Base-by-base conservation (phyloP, 2,797 vertebrate species). In the Lepus townsendii region DNA sequence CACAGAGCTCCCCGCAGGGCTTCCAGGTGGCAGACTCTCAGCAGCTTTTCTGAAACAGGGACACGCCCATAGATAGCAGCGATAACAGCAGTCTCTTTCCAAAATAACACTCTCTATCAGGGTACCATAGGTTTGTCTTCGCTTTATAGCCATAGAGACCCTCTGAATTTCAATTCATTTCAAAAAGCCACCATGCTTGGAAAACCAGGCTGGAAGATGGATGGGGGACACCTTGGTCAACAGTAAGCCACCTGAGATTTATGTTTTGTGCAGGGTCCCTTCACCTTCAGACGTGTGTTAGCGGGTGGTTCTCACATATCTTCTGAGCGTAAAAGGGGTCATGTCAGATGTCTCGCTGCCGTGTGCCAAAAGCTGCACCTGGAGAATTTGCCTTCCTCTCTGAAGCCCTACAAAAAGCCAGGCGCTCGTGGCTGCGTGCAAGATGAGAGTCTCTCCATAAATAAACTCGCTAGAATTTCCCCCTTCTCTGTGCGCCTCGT, bases 101-200 rank as follows among this genome's bases (percentile, higher is more conserved):
- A 52, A 88, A 93, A 92, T 86, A 93, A 77, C 42, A 30, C 13
- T 32, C 12, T 27, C 0, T 68, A 38, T 80, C 60, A 89, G 68
- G 35, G 9, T 47, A 76, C 72, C 2, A 0, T 77, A 54, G 77
- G 71, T 13, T 75, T 77, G 27, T 90, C 66, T 95, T 95, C 72
- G 35, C 27, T 76, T 95, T 92, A 35, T 91, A 87, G 42, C 73
- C 54, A 52, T 72, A 83, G 8, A 91, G 89, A 60, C 47, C 84
- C 65, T 60, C 60, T 91, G 17, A 57, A 57, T 84, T 65, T 83
- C 84, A 83, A 82, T 86, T 91, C 60, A 89, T 69, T 68, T 87
- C 86, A 57, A 60, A 83, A 92, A 93, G 42, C 47, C 60, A 88
- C 38, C n/a, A 52, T 76, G 88, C 14, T 95, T 93, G 19, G 82